Percentiles rank a stretch among this genome's conserved stretches.
These are phyloP conservation scores for Drosophila antonietae DNA, from an alignment of 2,888 invertebrate species.

Conservation along the genomic window DNA sequence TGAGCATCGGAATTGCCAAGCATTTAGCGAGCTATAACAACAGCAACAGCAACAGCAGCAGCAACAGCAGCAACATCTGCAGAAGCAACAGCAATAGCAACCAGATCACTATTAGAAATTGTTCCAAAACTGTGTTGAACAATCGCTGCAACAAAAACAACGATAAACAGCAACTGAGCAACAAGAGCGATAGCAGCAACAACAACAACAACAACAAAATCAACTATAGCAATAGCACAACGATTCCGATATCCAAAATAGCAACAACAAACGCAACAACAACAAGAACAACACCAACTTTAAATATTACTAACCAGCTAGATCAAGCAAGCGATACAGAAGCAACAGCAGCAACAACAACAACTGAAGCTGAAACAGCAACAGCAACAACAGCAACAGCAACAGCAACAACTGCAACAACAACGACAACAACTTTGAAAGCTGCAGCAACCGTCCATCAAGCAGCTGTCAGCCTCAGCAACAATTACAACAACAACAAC, in stretches of 20 bases:
- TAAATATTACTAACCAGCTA: conserved; percentile 9
- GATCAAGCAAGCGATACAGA: conserved; percentile 7
- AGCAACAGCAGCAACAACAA: conserved; percentile 11
- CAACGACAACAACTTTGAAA: conserved; percentile 13
- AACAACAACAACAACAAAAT: not conserved
- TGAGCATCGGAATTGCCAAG: conserved; percentile 61
- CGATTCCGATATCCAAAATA: conserved; percentile 3
- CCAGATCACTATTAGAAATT: conserved; percentile 14
- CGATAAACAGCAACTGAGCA: conserved; percentile 28
- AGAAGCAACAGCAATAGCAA: conserved; percentile 32
- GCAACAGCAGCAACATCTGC: conserved; percentile 17
- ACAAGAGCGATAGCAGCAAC: conserved; percentile 6
- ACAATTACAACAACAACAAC: not conserved
- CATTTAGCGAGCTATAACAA: conserved; percentile 54
- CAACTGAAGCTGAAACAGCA: conserved; percentile 10
- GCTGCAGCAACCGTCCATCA: conserved; percentile 42
- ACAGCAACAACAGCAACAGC: conserved; percentile 6
- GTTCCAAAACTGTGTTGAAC: conserved; percentile 19
- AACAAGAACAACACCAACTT: conserved; percentile 10
- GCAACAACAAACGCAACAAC: not conserved
- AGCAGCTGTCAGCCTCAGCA: conserved; percentile 25
- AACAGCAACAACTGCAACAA: conserved; percentile 15
- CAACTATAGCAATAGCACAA: conserved; percentile 8
- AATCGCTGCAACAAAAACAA: conserved; percentile 25
- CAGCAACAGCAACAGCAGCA: conserved; percentile 39